Conservation (phyloP, 1,140 invertebrate species). For the Homalodisca vitripennis region DNA sequence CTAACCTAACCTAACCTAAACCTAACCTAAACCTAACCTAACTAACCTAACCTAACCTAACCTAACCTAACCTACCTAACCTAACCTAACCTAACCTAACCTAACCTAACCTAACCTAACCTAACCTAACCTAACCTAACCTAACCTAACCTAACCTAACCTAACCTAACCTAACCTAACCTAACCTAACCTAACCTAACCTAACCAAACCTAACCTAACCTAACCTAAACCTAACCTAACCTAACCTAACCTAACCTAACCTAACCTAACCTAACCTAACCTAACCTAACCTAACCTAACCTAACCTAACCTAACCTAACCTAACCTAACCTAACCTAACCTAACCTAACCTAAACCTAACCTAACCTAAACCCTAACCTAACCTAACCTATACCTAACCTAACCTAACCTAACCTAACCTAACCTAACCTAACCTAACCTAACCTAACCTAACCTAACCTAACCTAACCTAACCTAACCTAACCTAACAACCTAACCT, state of each 20-base stretch:
- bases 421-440: neutral
- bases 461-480: neutral
- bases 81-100: conserved; percentile 45
- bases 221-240: conserved; percentile 36
- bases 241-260: conserved; percentile 32
- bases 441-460: neutral
- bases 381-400: neutral
- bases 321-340: conserved; percentile 45
- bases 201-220: conserved; percentile 41
- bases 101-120: conserved; percentile 42
- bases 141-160: conserved; percentile 39
- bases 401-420: neutral
- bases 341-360: too few relatives aligned
- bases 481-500: neutral
- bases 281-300: conserved; percentile 40
- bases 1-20: conserved; percentile 45
- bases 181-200: too few relatives aligned
- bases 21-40: conserved; percentile 46
- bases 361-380: neutral
- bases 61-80: conserved; percentile 47
- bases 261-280: conserved; percentile 38
- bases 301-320: conserved; percentile 42
- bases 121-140: conserved; percentile 39
- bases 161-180: conserved; percentile 40
- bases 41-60: conserved; percentile 45